Percentiles rank a stretch among this genome's conserved stretches.
Evolutionary conservation across 2,888 invertebrate species (phyloP).

Genomic region (Tetheella fluctuosa): DNA sequence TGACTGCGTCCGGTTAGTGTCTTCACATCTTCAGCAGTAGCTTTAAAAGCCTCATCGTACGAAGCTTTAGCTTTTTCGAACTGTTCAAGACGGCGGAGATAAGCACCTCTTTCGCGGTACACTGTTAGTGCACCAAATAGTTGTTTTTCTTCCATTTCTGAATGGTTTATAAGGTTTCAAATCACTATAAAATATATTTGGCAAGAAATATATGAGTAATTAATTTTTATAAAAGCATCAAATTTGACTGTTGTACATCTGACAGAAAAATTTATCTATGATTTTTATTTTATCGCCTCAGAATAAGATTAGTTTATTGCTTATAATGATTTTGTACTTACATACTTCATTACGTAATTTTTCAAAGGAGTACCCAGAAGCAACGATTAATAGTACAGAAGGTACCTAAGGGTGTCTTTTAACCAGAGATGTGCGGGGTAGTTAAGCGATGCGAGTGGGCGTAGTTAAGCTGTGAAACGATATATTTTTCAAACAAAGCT

Average conservation of each 20-base stretch:
- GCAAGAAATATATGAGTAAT: neutral
- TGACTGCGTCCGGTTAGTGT: constrained; percentile 73
- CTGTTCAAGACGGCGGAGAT: constrained; percentile 72
- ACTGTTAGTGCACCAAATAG: constrained; percentile 71
- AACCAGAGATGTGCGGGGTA: too few relatives aligned
- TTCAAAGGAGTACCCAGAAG: too few relatives aligned
- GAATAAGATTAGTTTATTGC: too few relatives aligned
- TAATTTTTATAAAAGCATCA: neutral
- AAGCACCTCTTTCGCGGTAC: constrained; percentile 74
- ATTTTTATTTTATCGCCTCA: too few relatives aligned
- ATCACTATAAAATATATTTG: constrained; percentile 27
- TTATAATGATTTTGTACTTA: too few relatives aligned
- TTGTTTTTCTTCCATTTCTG: constrained; percentile 70
- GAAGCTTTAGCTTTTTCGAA: constrained; percentile 74
- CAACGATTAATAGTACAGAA: too few relatives aligned
- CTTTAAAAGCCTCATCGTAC: constrained; percentile 71
- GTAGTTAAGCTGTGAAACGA: too few relatives aligned
- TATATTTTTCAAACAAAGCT: too few relatives aligned
- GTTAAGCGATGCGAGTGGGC: too few relatives aligned
- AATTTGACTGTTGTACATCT: neutral
- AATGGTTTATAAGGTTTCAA: constrained; percentile 23
- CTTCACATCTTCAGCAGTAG: constrained; percentile 63
- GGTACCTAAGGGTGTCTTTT: too few relatives aligned
- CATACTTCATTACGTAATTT: too few relatives aligned
- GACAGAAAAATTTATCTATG: constrained; percentile 17